Evolutionary conservation across 2,113 vertebrate species (phyloP).

Genomic region (Pelvicachromis taeniatus): DNA sequence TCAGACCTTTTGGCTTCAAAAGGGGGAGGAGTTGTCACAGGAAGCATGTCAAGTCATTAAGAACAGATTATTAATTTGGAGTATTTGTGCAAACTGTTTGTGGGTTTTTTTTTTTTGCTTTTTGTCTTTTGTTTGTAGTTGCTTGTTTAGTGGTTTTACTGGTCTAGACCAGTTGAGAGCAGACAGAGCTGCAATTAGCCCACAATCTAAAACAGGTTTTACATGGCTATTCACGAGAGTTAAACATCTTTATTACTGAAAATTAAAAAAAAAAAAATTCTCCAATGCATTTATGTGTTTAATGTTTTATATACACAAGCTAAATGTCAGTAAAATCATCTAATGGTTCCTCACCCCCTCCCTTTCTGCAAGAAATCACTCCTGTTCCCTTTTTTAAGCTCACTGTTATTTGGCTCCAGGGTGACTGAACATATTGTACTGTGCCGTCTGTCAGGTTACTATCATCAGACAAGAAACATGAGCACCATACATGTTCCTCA

Average conservation of each 20-base stretch:
- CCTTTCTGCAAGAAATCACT: not conserved
- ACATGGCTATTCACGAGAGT: not conserved
- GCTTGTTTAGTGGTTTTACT: not conserved
- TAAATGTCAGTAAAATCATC: not conserved
- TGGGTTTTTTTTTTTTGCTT: no score
- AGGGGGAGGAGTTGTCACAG: not conserved
- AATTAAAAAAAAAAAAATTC: not conserved
- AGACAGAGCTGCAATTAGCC: not conserved
- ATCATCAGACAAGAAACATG: slow-evolving; percentile 36
- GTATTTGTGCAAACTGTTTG: not conserved
- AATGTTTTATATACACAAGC: not conserved
- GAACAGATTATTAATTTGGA: not conserved
- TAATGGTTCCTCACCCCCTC: not conserved
- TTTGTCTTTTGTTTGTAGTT: not conserved
- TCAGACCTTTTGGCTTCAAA: not conserved
- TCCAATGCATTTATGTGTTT: not conserved
- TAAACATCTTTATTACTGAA: not conserved
- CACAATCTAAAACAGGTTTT: not conserved
- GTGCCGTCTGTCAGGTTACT: slow-evolving; percentile 42
- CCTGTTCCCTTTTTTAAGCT: not conserved
- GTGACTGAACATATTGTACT: slow-evolving; percentile 6
- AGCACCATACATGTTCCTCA: slow-evolving; percentile 24
- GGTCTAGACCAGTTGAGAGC: not conserved
- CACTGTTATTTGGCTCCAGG: slow-evolving; percentile 11
- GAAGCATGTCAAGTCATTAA: not conserved